A percentile compares a stretch with the other conserved stretches of the same genome.
These are phyloP conservation scores for Agriopis marginaria DNA, from an alignment of 2,888 invertebrate genomes.

Conservation along the genomic window DNA sequence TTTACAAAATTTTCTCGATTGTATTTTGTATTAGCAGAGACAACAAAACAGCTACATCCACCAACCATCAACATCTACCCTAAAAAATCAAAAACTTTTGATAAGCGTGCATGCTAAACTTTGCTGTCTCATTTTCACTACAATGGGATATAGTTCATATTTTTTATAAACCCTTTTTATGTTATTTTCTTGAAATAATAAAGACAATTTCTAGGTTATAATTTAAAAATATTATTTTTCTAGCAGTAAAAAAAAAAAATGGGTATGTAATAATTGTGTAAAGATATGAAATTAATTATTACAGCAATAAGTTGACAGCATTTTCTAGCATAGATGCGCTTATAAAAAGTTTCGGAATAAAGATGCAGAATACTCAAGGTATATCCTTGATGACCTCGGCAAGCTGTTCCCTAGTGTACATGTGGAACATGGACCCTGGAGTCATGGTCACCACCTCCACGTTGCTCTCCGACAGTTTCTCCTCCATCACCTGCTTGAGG, in stretches of 20 bases:
- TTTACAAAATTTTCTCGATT: no score
- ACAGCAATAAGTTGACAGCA: no score
- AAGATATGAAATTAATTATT: no score
- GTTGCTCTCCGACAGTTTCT: conserved; percentile 98
- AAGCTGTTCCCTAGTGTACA: conserved; percentile 96
- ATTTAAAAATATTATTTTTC: no score
- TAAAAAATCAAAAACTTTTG: conserved; percentile 8
- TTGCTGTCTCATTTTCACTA: background rate
- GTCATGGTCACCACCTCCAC: conserved; percentile 99
- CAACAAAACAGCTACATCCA: conserved; percentile 7
- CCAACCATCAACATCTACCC: conserved; percentile 30
- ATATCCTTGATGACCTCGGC: conserved; percentile 94
- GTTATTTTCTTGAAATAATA: no score
- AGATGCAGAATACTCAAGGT: conserved; percentile 75
- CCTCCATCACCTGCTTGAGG: conserved; percentile 99
- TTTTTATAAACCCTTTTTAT: no score
- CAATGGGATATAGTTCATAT: background rate
- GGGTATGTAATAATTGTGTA: no score
- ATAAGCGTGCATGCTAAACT: background rate
- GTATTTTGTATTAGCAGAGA: background rate
- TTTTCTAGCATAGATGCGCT: background rate
- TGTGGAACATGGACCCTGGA: conserved; percentile 92
- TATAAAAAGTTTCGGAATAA: background rate
- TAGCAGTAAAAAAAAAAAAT: no score
- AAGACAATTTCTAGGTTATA: no score